These are phyloP conservation scores for Achroia grisella DNA, from an alignment of 1,140 invertebrate genomes.

Conservation along the genomic window DNA sequence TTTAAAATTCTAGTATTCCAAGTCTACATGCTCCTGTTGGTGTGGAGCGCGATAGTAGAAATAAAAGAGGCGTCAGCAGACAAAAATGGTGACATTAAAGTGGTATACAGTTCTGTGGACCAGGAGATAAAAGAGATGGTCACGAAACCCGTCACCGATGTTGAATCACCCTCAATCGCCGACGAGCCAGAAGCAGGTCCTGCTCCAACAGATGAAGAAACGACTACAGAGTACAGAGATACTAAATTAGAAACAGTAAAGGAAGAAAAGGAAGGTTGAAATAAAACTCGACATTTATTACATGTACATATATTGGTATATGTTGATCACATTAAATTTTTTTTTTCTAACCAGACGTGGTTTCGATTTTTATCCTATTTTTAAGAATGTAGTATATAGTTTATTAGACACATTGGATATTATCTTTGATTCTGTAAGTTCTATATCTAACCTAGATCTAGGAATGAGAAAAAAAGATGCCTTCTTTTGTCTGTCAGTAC, in stretches of 20 bases:
- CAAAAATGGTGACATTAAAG: slow-evolving; percentile 14
- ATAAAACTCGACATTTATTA: background rate
- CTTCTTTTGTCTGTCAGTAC: background rate
- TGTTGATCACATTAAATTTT: too few relatives aligned
- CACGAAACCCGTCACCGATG: slow-evolving; percentile 1
- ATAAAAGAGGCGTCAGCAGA: slow-evolving; percentile 19
- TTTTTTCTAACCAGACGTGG: too few relatives aligned
- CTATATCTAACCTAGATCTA: background rate
- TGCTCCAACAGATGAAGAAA: background rate
- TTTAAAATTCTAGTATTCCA: slow-evolving; percentile 35
- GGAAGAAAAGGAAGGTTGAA: slow-evolving; percentile 26
- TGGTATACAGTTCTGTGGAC: slow-evolving; percentile 23
- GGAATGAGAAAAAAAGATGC: background rate
- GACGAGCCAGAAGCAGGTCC: background rate
- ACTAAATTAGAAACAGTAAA: slow-evolving; percentile 26
- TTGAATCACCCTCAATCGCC: slow-evolving; percentile 1
- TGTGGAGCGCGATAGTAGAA: slow-evolving; percentile 43
- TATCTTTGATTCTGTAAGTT: too few relatives aligned
- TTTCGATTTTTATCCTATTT: too few relatives aligned
- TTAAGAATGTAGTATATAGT: too few relatives aligned
- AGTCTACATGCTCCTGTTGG: slow-evolving; percentile 36
- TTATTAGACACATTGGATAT: too few relatives aligned
- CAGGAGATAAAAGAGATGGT: slow-evolving; percentile 2
- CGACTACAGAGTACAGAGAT: slow-evolving; percentile 10
- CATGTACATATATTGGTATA: background rate